Evolutionary conservation across 2,797 vertebrate species (phyloP), one percentile per base, ranked within the genome.

Genomic region (Adrianichthys oophorus): DNA sequence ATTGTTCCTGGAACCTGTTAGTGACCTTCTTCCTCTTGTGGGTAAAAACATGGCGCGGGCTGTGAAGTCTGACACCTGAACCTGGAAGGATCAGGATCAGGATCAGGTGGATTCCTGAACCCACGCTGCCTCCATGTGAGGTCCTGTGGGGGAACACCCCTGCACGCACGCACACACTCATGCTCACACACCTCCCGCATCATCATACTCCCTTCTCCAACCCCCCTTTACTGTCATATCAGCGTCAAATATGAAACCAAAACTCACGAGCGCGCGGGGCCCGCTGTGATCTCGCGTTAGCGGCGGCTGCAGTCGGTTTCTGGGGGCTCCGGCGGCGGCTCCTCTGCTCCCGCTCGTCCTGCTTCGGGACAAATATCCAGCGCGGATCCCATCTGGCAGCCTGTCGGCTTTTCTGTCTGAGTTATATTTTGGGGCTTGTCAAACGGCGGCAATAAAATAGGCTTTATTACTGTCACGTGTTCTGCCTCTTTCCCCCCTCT

Each of bases 391-490:
- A 74, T 87, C 89, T 87, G 84, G 83, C 83, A 79, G 75, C 76
- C 80, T 78, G 79, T 72, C 82, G 79, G 80, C 82, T 82, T 37
- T 84, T 78, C 83, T 93, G 90, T 91, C 94, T 92, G 93, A 94
- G 95, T 96, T 96, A 95, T 96, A 96, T 96, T 96, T 96, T 95
- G 93, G 79, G 80, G 93, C 94, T 94, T 95, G 95, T 95, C 95
- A 96, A 79, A 93, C 93, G 90, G 88, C 85, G 90, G 93, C 94
- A 93, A 97, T 96, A 96, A 96, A 97, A 96, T 95, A 94, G 94
- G 96, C 94, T 97, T 97, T 97, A 96, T 96, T 96, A 94, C 94
- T 92, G 93, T 96, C 95, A 96, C 94, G 95, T 96, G 95, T 66
- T 87, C 92, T 2, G 44, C 41, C 62, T 48, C 92, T 91, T 93